Conservation (phyloP, 2,797 vertebrate species). For the Momotus momota region DNA sequence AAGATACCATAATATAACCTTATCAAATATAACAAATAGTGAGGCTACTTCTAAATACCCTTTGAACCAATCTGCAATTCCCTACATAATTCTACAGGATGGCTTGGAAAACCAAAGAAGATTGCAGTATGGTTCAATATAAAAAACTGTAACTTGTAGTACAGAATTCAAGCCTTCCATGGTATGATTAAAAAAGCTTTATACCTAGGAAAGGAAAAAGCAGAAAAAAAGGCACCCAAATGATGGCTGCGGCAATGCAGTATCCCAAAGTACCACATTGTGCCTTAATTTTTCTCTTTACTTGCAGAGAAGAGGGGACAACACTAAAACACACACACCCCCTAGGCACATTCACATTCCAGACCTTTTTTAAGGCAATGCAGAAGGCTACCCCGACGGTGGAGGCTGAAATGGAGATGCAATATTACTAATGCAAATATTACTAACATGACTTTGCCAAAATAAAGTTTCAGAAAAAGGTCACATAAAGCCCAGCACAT, state of each 20-base stretch:
- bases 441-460: not conserved
- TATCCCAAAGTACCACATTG: not conserved
- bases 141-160: not conserved
- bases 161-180: not conserved
- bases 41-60: not conserved
- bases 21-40: not conserved
- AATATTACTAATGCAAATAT: not conserved
- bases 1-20: not conserved
- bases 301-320: not conserved
- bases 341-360: not conserved
- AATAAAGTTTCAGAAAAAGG: not conserved
- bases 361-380: not conserved
- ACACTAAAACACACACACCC: not conserved
- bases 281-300: not conserved
- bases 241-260: not conserved
- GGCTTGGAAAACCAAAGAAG: not conserved
- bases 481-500: not conserved
- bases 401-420: not conserved
- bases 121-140: not conserved
- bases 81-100: not conserved
- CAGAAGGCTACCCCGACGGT: not conserved
- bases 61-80: not conserved
- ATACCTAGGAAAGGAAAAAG: not conserved
- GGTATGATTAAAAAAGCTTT: not conserved
- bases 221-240: not conserved